Evolutionary conservation across 2,797 vertebrate species (phyloP).

Genomic region (Pitangus sulphuratus): DNA sequence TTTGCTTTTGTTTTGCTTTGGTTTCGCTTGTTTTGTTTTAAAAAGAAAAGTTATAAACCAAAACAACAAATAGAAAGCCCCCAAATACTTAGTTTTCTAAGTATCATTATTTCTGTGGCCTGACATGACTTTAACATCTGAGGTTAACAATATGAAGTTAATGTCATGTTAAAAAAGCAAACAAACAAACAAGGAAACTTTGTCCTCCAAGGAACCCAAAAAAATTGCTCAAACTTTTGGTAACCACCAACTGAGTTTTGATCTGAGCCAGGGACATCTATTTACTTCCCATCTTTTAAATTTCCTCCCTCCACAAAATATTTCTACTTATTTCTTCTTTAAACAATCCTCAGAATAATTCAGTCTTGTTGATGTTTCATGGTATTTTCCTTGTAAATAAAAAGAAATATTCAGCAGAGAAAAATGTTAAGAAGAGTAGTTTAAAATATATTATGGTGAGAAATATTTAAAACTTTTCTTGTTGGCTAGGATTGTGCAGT

Average conservation of each 20-base stretch:
- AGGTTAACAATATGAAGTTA: conserved; percentile 11
- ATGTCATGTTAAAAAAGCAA: background rate
- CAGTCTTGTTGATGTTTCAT: background rate
- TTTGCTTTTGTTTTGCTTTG: background rate
- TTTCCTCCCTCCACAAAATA: background rate
- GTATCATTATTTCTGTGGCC: background rate
- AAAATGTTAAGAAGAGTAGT: background rate
- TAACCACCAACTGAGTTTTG: background rate
- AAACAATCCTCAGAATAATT: background rate
- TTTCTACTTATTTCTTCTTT: background rate
- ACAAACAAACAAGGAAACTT: background rate
- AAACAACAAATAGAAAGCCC: conserved; percentile 9
- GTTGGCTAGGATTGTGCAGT: background rate
- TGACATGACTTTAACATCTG: background rate
- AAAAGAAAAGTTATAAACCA: background rate
- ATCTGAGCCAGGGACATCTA: background rate
- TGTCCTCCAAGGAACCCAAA: background rate
- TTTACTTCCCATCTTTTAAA: background rate
- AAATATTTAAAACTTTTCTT: conserved; percentile 2
- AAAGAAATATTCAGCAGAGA: background rate
- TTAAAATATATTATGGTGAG: conserved; percentile 16
- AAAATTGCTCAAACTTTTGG: background rate
- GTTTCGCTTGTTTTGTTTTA: background rate
- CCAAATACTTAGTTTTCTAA: background rate
- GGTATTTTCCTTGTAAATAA: background rate